Evolutionary conservation across 2,888 invertebrate species (phyloP).

Genomic region (Mylabris sibirica): DNA sequence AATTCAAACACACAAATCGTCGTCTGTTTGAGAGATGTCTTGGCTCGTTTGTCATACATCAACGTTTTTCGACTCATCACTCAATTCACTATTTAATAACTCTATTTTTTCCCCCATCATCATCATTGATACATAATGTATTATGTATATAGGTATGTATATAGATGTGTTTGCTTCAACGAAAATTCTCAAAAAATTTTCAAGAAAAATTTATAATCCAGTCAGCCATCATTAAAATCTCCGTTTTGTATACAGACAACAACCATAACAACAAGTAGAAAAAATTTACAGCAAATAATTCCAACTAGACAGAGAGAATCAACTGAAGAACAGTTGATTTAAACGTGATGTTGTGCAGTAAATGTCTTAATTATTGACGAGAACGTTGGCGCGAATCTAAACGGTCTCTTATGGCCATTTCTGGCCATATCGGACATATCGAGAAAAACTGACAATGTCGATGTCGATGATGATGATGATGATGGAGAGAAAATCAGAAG

Average conservation of each 20-base stretch:
- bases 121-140: too few relatives aligned
- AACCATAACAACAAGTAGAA: background rate
- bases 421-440: constrained; percentile 43
- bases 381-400: constrained; percentile 61
- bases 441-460: background rate
- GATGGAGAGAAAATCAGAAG: background rate
- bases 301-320: background rate
- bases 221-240: constrained; percentile 1
- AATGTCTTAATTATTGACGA: constrained; percentile 62
- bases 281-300: constrained; percentile 55
- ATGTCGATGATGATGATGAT: constrained; percentile 2
- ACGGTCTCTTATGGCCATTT: constrained; percentile 62
- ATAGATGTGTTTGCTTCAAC: too few relatives aligned
- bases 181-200: constrained; percentile 10
- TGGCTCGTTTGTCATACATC: constrained; percentile 53
- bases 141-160: constrained; percentile 25
- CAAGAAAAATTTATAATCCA: background rate
- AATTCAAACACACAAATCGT: constrained; percentile 4
- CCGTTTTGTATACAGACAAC: background rate
- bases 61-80: constrained; percentile 48
- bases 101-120: constrained; percentile 49
- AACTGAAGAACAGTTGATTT: constrained; percentile 56
- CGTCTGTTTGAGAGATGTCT: background rate
- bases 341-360: constrained; percentile 61
- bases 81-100: constrained; percentile 45